Conservation (phyloP, 2,888 invertebrate genomes). For the Parnassius smintheus region DNA sequence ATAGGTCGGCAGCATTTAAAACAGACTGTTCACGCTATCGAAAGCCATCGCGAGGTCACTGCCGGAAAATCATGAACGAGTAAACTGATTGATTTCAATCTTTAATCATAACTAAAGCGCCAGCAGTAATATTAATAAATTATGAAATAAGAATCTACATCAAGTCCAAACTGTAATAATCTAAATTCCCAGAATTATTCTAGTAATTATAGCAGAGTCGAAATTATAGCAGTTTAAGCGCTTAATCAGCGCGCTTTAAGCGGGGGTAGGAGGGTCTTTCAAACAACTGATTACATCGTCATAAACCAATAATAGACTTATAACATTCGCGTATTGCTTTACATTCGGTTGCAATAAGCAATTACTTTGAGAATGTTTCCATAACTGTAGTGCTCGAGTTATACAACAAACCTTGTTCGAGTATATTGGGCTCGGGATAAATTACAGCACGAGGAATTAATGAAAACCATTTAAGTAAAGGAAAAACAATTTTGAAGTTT, state of each 20-base stretch:
- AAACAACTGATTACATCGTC: constrained; percentile 49
- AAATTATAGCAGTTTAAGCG: constrained; percentile 7
- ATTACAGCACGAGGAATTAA: constrained; percentile 37
- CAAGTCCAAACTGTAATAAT: neutral
- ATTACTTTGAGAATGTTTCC: constrained; percentile 57
- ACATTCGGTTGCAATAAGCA: constrained; percentile 46
- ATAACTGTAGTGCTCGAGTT: constrained; percentile 53
- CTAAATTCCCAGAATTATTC: neutral
- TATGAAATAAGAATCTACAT: neutral
- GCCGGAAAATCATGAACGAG: constrained; percentile 59
- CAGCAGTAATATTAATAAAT: neutral
- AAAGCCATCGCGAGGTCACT: constrained; percentile 76
- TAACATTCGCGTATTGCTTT: constrained; percentile 47
- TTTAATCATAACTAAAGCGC: constrained; percentile 24
- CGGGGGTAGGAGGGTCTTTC: neutral
- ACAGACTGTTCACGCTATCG: constrained; percentile 73
- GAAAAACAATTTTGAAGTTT: neutral
- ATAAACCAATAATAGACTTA: constrained; percentile 51
- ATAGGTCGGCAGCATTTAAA: constrained; percentile 77
- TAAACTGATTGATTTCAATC: constrained; percentile 45
- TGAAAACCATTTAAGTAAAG: constrained; percentile 43
- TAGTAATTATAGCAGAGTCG: constrained; percentile 6
- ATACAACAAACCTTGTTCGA: constrained; percentile 30
- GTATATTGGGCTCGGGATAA: constrained; percentile 29
- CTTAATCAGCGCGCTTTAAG: constrained; percentile 8